These are phyloP conservation scores for Prosapia bicincta DNA, from an alignment of 2,888 invertebrate species.

Conservation along the genomic window DNA sequence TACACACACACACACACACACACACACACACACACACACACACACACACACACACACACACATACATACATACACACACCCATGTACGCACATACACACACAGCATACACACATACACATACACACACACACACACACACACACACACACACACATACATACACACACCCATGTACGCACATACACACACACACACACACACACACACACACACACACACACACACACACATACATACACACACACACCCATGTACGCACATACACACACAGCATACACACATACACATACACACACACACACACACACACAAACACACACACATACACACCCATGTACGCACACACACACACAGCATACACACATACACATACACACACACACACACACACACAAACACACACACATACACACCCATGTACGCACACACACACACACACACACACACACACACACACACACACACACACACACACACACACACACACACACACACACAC, in stretches of 20 bases:
- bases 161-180: not conserved
- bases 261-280: constrained; percentile 1
- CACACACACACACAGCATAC: constrained; percentile 1
- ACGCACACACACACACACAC: not conserved
- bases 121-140: constrained; percentile 5
- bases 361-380: not conserved
- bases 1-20: not conserved
- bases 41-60: constrained; percentile 5
- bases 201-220: constrained; percentile 5
- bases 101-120: not conserved
- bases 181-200: constrained; percentile 3
- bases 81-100: not conserved
- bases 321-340: not conserved
- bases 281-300: constrained; percentile 1
- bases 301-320: constrained; percentile 3
- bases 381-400: not conserved
- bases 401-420: not conserved
- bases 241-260: not conserved
- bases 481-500: constrained; percentile 5
- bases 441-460: not conserved
- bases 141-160: constrained; percentile 1
- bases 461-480: constrained; percentile 5
- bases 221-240: constrained; percentile 1
- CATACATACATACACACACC: not conserved
- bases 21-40: constrained; percentile 5